phyloP scores from a whole-genome alignment of 1,140 invertebrate genomes.

The Arctopsyche grandis region DNA sequence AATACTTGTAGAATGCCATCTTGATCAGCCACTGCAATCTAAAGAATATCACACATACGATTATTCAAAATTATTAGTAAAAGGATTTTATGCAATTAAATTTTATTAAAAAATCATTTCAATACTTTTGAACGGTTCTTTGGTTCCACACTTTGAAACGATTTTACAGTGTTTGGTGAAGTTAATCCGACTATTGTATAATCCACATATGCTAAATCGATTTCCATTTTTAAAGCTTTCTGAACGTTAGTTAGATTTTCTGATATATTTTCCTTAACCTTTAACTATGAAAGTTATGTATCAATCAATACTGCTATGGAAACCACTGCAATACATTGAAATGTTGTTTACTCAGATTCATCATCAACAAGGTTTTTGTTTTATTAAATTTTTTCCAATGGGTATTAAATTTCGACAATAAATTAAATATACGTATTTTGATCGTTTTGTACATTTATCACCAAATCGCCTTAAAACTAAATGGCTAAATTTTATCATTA shows the following conservation, averaged over 20 bases:
- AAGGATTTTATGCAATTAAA: conserved; percentile 22
- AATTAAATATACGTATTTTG: too few species aligned
- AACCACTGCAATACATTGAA: background rate
- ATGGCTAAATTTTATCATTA: too few species aligned
- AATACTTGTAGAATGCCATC: conserved; percentile 51
- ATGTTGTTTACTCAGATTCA: too few species aligned
- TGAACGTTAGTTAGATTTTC: background rate
- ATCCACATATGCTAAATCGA: conserved; percentile 49
- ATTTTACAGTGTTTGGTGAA: conserved; percentile 49
- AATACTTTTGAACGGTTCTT: conserved; percentile 46
- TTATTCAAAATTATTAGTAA: conserved; percentile 14
- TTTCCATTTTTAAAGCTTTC: conserved; percentile 42
- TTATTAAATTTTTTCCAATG: too few species aligned
- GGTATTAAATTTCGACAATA: too few species aligned
- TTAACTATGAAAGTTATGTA: background rate
- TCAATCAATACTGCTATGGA: conserved; percentile 43
- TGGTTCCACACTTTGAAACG: conserved; percentile 37
- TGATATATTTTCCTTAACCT: too few species aligned
- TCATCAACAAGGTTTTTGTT: too few species aligned
- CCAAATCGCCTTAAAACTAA: too few species aligned
- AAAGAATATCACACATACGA: conserved; percentile 9
- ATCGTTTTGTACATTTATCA: too few species aligned
- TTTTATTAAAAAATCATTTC: background rate
- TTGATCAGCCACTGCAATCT: conserved; percentile 50
- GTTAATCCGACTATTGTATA: conserved; percentile 49